Evolutionary conservation across 2,797 vertebrate species (phyloP).

Genomic region (Hypotaenidia okinawae): DNA sequence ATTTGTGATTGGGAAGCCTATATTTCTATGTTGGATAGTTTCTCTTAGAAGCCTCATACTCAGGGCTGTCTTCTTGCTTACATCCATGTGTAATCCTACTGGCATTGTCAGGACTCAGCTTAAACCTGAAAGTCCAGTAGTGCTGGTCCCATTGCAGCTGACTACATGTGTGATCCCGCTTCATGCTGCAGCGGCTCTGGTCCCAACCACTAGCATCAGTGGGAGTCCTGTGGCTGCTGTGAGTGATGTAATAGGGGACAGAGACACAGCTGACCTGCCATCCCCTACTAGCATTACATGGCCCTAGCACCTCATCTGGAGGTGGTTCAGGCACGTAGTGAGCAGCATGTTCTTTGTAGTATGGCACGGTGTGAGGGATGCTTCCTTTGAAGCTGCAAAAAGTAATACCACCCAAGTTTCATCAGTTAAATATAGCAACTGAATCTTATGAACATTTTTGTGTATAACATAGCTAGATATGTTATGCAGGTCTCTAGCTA

Average conservation of each 20-base stretch:
- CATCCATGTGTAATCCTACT: neutral
- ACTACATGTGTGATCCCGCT: fast-evolving
- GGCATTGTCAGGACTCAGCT: neutral
- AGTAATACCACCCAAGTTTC: neutral
- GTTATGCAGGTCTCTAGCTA: neutral
- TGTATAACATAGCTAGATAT: neutral
- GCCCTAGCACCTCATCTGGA: neutral
- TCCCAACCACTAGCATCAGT: neutral
- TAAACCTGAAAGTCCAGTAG: neutral
- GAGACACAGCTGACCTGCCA: neutral
- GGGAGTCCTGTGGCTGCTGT: neutral
- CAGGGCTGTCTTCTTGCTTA: neutral
- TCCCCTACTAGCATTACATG: neutral
- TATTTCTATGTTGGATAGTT: neutral
- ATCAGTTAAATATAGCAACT: neutral
- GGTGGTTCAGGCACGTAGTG: neutral
- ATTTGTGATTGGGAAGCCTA: neutral
- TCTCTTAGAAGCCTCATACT: neutral
- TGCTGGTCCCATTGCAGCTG: neutral
- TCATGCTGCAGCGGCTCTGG: neutral
- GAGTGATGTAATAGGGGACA: neutral
- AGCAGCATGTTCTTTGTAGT: fast-evolving
- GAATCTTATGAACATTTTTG: neutral
- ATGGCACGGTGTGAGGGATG: neutral
- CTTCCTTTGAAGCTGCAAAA: neutral